Percentiles rank a stretch among this genome's conserved stretches.
Evolutionary conservation across 2,113 vertebrate species (phyloP).

Genomic region (Sarotherodon lohbergeri): DNA sequence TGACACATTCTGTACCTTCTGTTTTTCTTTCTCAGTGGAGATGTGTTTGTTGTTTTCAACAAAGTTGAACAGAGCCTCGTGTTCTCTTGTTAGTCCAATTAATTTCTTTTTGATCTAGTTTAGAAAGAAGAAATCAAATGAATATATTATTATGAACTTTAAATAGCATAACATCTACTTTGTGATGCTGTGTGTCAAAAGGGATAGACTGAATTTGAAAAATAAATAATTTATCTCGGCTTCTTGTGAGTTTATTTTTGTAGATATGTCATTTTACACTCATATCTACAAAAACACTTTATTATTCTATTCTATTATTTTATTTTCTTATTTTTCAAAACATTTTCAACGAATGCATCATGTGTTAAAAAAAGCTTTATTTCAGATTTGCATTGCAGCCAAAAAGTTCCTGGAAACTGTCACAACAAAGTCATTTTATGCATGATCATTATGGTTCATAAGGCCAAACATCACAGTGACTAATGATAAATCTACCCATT

Average conservation of each 20-base stretch:
- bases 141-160: not conserved
- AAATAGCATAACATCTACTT: not conserved
- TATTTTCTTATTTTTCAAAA: not conserved
- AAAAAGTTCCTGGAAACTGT: not conserved
- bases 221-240: not conserved
- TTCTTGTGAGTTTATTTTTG: not conserved
- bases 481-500: not conserved
- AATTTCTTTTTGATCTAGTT: slow-evolving; percentile 82
- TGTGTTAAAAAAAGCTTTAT: not conserved
- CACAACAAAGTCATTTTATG: not conserved
- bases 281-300: not conserved
- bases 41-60: slow-evolving; percentile 80
- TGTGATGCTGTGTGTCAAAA: not conserved
- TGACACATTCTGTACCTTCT: slow-evolving; percentile 64
- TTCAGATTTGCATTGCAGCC: not conserved
- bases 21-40: slow-evolving; percentile 77
- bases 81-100: slow-evolving; percentile 76
- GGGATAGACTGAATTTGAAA: not conserved
- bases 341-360: not conserved
- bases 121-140: not conserved
- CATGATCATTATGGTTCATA: not conserved
- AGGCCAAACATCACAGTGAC: not conserved
- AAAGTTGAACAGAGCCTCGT: slow-evolving; percentile 80
- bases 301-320: not conserved
- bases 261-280: not conserved